Percentiles rank a stretch among this genome's conserved stretches.
phyloP scores from a whole-genome alignment of 2,797 vertebrate species.

The Perodicticus potto region DNA sequence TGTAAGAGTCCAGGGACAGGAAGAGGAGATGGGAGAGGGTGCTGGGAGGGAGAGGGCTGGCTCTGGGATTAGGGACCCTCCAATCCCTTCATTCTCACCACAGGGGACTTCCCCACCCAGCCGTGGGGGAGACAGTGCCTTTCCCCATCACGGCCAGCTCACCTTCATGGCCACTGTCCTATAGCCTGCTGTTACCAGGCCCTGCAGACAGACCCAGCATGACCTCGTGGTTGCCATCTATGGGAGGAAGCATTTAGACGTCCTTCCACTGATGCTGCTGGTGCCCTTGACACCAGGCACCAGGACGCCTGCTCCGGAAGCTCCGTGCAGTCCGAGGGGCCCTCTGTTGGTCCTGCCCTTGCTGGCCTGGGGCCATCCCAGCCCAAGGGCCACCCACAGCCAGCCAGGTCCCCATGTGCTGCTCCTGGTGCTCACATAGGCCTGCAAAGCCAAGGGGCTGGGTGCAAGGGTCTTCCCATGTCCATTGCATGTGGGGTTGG shows the following conservation, averaged over 20 bases:
- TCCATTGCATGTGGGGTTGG: fast-evolving
- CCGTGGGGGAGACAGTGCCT: fast-evolving
- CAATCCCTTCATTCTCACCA: background rate
- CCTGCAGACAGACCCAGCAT: background rate
- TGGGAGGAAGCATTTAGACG: fast-evolving
- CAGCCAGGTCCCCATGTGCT: background rate
- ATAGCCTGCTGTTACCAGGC: no score
- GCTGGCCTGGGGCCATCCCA: no score
- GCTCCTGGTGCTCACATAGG: no score
- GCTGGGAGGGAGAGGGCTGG: background rate
- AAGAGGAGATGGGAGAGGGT: background rate
- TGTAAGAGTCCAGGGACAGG: background rate
- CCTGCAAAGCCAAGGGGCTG: background rate
- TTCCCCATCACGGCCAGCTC: background rate
- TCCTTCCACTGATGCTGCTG: fast-evolving
- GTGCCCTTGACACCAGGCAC: fast-evolving
- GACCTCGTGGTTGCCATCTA: fast-evolving
- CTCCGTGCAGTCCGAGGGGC: background rate
- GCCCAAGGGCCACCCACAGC: background rate
- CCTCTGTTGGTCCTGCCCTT: background rate
- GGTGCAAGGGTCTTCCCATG: background rate
- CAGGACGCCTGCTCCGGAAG: background rate
- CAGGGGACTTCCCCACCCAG: background rate
- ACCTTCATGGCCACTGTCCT: background rate
- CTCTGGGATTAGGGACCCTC: background rate